Conservation (phyloP, 1,140 invertebrate genomes). For the Hycleus phaleratus region DNA sequence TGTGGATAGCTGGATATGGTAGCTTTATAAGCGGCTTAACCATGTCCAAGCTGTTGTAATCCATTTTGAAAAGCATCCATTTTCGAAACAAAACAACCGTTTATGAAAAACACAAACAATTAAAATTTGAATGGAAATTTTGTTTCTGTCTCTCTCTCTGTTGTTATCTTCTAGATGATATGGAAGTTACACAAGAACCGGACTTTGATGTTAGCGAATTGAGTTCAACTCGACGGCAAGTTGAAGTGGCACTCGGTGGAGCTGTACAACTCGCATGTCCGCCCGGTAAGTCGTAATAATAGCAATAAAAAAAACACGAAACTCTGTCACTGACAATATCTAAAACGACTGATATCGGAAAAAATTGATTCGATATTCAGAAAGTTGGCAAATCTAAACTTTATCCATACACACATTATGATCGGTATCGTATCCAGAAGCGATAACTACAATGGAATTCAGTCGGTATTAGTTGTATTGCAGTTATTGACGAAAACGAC, state of each 20-base stretch:
- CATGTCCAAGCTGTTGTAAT: too few relatives aligned
- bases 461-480: too few relatives aligned
- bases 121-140: not conserved
- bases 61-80: too few relatives aligned
- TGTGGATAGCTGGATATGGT: too few relatives aligned
- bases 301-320: not conserved
- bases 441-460: too few relatives aligned
- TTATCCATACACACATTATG: too few relatives aligned
- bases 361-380: not conserved
- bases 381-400: not conserved
- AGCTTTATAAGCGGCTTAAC: too few relatives aligned
- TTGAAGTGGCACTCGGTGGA: conserved; percentile 75
- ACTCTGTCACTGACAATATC: not conserved
- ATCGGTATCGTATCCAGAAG: too few relatives aligned
- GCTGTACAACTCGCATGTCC: conserved; percentile 78
- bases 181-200: conserved; percentile 50
- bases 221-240: conserved; percentile 50
- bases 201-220: conserved; percentile 41
- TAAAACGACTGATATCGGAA: not conserved
- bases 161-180: conserved; percentile 47
- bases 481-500: too few relatives aligned
- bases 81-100: not conserved
- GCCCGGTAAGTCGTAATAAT: conserved; percentile 46
- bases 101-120: not conserved
- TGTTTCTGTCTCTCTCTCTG: not conserved